Conservation (phyloP, 2,797 vertebrate genomes). For the Fringilla coelebs region DNA sequence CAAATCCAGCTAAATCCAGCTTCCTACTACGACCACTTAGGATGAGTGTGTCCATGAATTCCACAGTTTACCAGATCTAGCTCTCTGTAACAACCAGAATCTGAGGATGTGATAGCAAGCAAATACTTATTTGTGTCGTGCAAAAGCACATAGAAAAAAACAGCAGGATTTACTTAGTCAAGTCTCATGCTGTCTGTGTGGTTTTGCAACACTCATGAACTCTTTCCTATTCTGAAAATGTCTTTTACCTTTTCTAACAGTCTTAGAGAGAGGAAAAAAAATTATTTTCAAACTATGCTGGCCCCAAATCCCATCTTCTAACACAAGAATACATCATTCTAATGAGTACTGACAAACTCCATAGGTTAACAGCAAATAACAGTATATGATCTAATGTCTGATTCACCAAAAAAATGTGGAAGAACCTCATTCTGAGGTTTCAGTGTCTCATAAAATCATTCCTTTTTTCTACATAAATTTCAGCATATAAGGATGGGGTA, state of each 20-base stretch:
- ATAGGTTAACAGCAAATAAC: neutral
- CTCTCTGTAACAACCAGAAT: neutral
- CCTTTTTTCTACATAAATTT: neutral
- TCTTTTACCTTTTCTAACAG: neutral
- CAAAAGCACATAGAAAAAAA: neutral
- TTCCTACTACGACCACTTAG: neutral
- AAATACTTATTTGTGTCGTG: neutral
- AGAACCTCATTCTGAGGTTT: neutral
- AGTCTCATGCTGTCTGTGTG: neutral
- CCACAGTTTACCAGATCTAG: neutral
- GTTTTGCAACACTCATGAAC: neutral
- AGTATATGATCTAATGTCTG: neutral
- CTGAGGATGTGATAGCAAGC: neutral
- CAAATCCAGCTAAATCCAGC: neutral
- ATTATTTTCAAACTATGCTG: fast-evolving
- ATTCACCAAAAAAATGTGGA: neutral
- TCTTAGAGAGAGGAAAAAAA: neutral
- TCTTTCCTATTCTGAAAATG: neutral
- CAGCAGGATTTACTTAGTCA: neutral
- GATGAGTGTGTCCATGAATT: neutral
- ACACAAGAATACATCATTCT: neutral
- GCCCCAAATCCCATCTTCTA: neutral
- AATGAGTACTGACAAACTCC: neutral
- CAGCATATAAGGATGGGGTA: neutral
- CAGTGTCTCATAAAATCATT: neutral